Conservation (phyloP, 2,888 invertebrate species). For the Brachypalpus laphriformis region DNA sequence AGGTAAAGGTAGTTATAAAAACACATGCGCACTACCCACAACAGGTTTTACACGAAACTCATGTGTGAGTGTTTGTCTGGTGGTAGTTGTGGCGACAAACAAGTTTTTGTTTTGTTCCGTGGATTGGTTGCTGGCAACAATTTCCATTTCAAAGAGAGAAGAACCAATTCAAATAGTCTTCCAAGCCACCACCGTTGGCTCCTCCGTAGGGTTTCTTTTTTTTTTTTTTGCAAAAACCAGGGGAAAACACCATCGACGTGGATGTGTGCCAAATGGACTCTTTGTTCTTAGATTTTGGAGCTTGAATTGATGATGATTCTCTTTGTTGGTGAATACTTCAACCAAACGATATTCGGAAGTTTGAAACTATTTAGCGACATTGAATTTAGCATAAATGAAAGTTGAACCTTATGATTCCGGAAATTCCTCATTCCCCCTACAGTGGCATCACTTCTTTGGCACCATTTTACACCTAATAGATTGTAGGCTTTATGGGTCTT, state of each 20-base stretch:
- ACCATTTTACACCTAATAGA: conserved; percentile 4
- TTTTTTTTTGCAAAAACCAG: conserved; percentile 22
- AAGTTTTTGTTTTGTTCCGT: conserved; percentile 56
- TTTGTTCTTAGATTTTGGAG: conserved; percentile 55
- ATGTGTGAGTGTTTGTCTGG: not conserved
- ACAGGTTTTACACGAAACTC: conserved; percentile 43
- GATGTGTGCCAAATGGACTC: conserved; percentile 64
- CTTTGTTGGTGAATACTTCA: conserved; percentile 16
- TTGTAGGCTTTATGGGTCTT: not conserved
- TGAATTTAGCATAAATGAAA: conserved; percentile 52
- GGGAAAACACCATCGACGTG: conserved; percentile 51
- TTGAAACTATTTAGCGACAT: not conserved
- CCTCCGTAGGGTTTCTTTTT: conserved; percentile 40
- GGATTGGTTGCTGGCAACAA: conserved; percentile 66
- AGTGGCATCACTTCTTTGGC: not conserved
- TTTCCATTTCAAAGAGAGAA: conserved; percentile 53
- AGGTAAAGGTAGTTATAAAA: conserved; percentile 15
- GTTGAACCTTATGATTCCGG: conserved; percentile 47
- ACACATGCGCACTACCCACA: conserved; percentile 33
- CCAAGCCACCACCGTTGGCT: conserved; percentile 38
- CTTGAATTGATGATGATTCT: conserved; percentile 6
- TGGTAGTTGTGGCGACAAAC: conserved; percentile 39
- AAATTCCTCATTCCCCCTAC: conserved; percentile 9
- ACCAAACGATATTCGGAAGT: not conserved
- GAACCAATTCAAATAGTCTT: conserved; percentile 27